phyloP scores from a whole-genome alignment of 2,888 invertebrate genomes.

The Urechis unicinctus region DNA sequence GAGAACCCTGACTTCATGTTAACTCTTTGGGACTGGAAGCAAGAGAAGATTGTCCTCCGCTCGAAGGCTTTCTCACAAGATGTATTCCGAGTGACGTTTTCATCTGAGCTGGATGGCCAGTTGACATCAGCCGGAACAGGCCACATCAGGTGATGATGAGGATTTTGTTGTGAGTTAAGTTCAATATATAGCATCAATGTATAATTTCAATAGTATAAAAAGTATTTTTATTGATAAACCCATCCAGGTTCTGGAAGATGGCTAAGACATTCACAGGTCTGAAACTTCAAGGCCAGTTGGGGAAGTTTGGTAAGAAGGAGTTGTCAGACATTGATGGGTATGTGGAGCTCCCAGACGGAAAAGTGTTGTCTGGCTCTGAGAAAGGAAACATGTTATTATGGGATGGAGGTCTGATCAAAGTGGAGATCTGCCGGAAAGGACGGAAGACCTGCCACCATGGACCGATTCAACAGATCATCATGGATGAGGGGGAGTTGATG shows the following conservation, averaged over 20 bases:
- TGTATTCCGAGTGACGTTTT: constrained; percentile 73
- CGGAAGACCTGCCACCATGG: constrained; percentile 67
- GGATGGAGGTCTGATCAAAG: constrained; percentile 82
- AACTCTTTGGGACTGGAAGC: constrained; percentile 84
- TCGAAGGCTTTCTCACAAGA: constrained; percentile 78
- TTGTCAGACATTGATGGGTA: constrained; percentile 81
- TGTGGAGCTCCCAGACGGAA: constrained; percentile 81
- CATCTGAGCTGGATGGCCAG: constrained; percentile 71
- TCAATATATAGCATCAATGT: not conserved
- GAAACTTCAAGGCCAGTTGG: constrained; percentile 80
- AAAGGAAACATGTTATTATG: constrained; percentile 90
- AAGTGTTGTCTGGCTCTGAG: constrained; percentile 77
- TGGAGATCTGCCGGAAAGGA: constrained; percentile 54
- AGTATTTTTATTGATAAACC: too few relatives aligned
- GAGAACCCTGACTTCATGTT: constrained; percentile 79
- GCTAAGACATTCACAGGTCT: constrained; percentile 82
- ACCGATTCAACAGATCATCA: constrained; percentile 64
- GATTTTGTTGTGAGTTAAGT: too few relatives aligned
- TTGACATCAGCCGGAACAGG: constrained; percentile 69
- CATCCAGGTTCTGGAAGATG: constrained; percentile 86
- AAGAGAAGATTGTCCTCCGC: constrained; percentile 67
- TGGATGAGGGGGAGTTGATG: constrained; percentile 56
- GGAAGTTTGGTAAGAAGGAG: constrained; percentile 86
- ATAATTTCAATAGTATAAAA: not conserved
- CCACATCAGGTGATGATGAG: constrained; percentile 51